A percentile compares a stretch with the other conserved stretches of the same genome.
These are phyloP conservation scores for Thyatira batis DNA, from an alignment of 2,888 invertebrate genomes.

Conservation along the genomic window DNA sequence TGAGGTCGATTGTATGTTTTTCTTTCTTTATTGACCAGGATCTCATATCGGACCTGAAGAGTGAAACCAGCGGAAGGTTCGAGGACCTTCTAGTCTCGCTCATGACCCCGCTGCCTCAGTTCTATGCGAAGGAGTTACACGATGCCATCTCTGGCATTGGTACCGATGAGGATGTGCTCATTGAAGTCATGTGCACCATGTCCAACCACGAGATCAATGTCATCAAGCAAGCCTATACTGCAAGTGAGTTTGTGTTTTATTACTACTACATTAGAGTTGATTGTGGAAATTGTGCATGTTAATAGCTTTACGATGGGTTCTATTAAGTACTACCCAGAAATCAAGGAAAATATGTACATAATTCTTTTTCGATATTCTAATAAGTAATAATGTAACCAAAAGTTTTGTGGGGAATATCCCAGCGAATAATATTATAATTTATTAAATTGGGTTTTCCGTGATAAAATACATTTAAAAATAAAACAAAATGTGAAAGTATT, in stretches of 20 bases:
- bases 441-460: too few species aligned
- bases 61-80: slow-evolving; percentile 94
- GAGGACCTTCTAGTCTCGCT: slow-evolving; percentile 91
- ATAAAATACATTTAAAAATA: too few species aligned
- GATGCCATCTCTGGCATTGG: slow-evolving; percentile 92
- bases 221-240: slow-evolving; percentile 89
- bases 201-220: slow-evolving; percentile 92
- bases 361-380: too few species aligned
- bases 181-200: slow-evolving; percentile 94
- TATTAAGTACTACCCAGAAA: too few species aligned
- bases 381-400: too few species aligned
- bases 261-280: neutral
- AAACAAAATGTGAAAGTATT: neutral
- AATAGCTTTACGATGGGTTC: too few species aligned
- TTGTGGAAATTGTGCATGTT: too few species aligned
- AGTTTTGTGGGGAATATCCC: too few species aligned
- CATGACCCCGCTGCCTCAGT: slow-evolving; percentile 92
- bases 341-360: too few species aligned
- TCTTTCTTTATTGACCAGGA: slow-evolving; percentile 72
- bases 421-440: too few species aligned
- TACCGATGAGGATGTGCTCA: slow-evolving; percentile 92
- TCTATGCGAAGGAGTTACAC: slow-evolving; percentile 91
- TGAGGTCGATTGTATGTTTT: neutral
- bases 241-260: slow-evolving; percentile 82
- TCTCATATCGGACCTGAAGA: slow-evolving; percentile 91